Conservation (phyloP, 2,113 vertebrate species). For the Accipiter virgatus region DNA sequence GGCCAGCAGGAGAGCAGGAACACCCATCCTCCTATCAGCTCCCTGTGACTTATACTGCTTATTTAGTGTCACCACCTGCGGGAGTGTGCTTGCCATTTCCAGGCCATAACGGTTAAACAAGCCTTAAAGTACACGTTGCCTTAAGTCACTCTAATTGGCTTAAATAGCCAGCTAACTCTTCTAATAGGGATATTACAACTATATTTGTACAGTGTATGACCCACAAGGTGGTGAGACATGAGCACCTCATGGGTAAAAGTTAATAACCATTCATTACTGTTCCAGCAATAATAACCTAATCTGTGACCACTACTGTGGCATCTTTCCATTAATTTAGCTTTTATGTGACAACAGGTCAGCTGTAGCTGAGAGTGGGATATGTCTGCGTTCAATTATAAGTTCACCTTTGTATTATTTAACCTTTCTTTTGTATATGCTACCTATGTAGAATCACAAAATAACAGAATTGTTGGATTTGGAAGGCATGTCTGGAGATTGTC, state of each 20-base stretch:
- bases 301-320: not conserved
- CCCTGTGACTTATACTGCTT: constrained; percentile 18
- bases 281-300: not conserved
- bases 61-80: constrained; percentile 2
- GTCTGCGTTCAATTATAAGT: not conserved
- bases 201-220: not conserved
- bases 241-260: not conserved
- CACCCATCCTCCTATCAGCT: constrained; percentile 34
- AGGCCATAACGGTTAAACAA: not conserved
- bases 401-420: not conserved
- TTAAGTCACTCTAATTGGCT: not conserved
- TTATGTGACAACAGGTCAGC: not conserved
- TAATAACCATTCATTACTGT: not conserved
- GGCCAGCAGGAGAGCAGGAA: not conserved
- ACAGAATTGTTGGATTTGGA: not conserved
- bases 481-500: not conserved
- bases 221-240: not conserved
- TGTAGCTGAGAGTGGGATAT: not conserved
- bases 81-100: not conserved
- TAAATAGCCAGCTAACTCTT: not conserved
- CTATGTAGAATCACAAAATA: not conserved
- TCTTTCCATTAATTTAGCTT: not conserved
- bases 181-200: not conserved
- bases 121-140: constrained; percentile 44
- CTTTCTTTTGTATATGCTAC: not conserved